Evolutionary conservation across 2,888 invertebrate species (phyloP).

Genomic region (Sphaeridia pumilis): DNA sequence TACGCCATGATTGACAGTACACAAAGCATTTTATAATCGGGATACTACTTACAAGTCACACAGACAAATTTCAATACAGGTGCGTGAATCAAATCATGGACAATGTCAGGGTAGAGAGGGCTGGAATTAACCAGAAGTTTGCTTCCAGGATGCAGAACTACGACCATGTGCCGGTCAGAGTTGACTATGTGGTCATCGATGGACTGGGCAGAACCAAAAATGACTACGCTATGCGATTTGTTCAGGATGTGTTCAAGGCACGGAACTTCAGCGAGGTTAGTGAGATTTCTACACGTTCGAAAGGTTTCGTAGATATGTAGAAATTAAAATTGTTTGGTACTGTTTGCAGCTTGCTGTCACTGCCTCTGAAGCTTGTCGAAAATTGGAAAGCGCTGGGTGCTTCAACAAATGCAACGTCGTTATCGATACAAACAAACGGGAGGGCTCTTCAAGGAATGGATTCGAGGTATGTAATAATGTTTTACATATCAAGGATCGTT

Average conservation of each 20-base stretch:
- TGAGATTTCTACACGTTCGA: too few relatives aligned
- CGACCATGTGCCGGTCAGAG: constrained; percentile 50
- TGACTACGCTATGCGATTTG: constrained; percentile 67
- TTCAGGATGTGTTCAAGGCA: constrained; percentile 70
- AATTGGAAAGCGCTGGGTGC: constrained; percentile 72
- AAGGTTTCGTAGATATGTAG: too few relatives aligned
- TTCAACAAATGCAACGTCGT: constrained; percentile 74
- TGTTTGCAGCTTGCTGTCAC: constrained; percentile 41
- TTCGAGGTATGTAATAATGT: constrained; percentile 50
- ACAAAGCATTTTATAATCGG: too few relatives aligned
- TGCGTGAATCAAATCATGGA: too few relatives aligned
- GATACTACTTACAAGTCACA: too few relatives aligned
- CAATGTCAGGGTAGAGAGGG: too few relatives aligned
- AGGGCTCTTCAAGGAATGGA: constrained; percentile 62
- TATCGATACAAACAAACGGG: constrained; percentile 76
- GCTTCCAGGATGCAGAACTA: constrained; percentile 27
- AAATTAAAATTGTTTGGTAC: too few relatives aligned
- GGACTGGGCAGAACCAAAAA: constrained; percentile 78
- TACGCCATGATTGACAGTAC: too few relatives aligned
- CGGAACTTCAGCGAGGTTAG: constrained; percentile 76
- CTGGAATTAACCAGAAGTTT: too few relatives aligned
- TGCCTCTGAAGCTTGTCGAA: constrained; percentile 53
- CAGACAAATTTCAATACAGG: too few relatives aligned
- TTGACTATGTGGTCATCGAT: constrained; percentile 73
- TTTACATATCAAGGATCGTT: background rate